Percentiles rank a stretch among this genome's conserved stretches.
Conservation (phyloP, 64 coral and sea anemone genomes). For the Dendrophyllia cribrosa region DNA sequence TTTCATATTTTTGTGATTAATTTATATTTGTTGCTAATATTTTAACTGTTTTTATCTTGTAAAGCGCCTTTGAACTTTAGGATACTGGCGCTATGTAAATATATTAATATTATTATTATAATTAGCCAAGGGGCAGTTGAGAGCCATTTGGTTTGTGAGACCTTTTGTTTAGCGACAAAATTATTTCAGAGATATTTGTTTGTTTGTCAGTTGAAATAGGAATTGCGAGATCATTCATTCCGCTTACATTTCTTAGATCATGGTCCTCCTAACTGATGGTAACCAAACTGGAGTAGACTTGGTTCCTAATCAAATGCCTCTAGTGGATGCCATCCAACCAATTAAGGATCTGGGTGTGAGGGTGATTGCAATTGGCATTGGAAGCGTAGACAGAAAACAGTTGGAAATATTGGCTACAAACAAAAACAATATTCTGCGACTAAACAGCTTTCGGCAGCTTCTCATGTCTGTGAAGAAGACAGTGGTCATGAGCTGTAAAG, state of each 20-base stretch:
- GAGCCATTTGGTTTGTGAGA: too few species aligned
- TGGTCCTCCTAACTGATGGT: constrained; percentile 88
- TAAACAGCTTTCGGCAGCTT: constrained; percentile 68
- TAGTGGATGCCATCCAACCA: constrained; percentile 73
- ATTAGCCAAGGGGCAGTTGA: too few species aligned
- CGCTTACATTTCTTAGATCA: constrained; percentile 41
- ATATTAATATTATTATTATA: too few species aligned
- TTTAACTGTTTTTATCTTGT: neutral
- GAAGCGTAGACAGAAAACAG: constrained; percentile 83
- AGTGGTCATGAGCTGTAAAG: constrained; percentile 76
- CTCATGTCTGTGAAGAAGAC: constrained; percentile 55
- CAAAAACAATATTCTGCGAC: constrained; percentile 60
- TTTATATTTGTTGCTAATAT: too few species aligned
- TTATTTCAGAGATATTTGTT: too few species aligned
- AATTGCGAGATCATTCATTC: too few species aligned
- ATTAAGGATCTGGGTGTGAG: constrained; percentile 66
- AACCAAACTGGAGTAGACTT: constrained; percentile 79
- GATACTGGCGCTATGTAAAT: neutral
- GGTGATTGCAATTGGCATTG: constrained; percentile 86
- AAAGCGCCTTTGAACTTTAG: neutral
- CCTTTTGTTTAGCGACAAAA: too few species aligned
- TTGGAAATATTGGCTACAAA: constrained; percentile 49
- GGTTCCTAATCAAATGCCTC: constrained; percentile 22
- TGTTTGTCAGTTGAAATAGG: too few species aligned
- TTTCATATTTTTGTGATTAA: neutral